Evolutionary conservation across 2,113 vertebrate species (phyloP), one percentile per base, ranked within the genome.

Genomic region (Prietella phreatophila): DNA sequence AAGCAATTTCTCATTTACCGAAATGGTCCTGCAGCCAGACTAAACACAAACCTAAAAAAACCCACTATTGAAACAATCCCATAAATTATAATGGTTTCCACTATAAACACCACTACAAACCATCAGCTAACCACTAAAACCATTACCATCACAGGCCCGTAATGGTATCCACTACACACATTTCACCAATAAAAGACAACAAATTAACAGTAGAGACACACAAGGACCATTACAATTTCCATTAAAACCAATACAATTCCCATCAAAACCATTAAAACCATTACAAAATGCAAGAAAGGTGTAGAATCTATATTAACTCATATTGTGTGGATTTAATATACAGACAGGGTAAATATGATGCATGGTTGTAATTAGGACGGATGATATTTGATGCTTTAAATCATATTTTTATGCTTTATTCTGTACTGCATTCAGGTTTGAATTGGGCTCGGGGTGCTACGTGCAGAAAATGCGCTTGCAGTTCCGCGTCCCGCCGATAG

Each of bases 401-500:
- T 50, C 0, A 50, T 50, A 50, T 50, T 50, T 50, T 50, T 50
- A 50, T 10, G 47, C 7, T 20, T 33, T n/a, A 63, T 60, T 75
- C 13, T 85, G 27, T 73, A 17, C 20, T 60, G 39, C 39, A 33
- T 33, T 25, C 20, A 9, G 11, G 75, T 61, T 36, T 20, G 25
- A 76, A 63, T 50, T 56, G 19, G 30, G 42, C 36, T 81, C 81
- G 17, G 61, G 8, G 81, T 76, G 85, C 82, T 89, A 85, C 79
- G 87, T 85, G 85, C 89, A 82, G 36, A 90, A 92, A 90, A 76
- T 73, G 10, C 47, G 89, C 20, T 55, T 4, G 86, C 88, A 89
- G 78, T 71, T 83, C 83, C 60, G 71, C 69, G 61, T 93, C 91
- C 93, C 90, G 89, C 96, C 96, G 91, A 95, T 96, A 96, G 96